Base-by-base conservation (phyloP, 1,140 invertebrate species). In the Akabosia matsudoensis region DNA sequence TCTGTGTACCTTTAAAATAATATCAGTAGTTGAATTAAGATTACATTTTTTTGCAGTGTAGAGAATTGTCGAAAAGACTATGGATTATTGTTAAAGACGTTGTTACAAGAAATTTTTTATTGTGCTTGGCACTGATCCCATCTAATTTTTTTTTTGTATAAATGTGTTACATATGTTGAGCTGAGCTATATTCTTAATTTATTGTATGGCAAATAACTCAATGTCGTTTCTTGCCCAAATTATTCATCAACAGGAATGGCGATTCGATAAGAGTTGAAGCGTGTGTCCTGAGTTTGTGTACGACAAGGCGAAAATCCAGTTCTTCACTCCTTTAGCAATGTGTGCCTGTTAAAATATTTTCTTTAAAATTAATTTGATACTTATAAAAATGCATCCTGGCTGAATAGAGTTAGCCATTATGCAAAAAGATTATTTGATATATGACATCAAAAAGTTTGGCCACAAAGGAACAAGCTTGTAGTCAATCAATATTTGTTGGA, bases 121-220 rank as follows among this genome's bases (percentile, higher is more conserved):
- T 45, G 37, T 45, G 18, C 37, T 45, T 61, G 54, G 54, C 24
- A 24, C 54, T 61, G 54, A 61, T 61, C 54, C 24, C 54, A 22
- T 61, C 54, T 45, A 45, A 45, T 45, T 10, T 45, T 45, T n/a
- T 51, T 51, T 51, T 51, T 51, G n/a, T 7, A 61, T 61, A 61
- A 45, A 61, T 10, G 54, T 61, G 14, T n/a, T 61, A n/a, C 54
- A n/a, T n/a, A n/a, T 14, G 54, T 7, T 24, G 54, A 67, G 13
- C 7, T 31, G 26, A 30, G 61, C 24, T 30, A 67, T 30, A 2
- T 67, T 31, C 4, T 67, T 67, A 30, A 67, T 67, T 67, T 67
- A 67, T 67, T 67, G n/a, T n/a, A 31, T 28, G 10, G 61, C 28
- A 67, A 67, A 67, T 67, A 67, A 67, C 61, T 67, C 61, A 67